Evolutionary conservation across 2,113 vertebrate species (phyloP), one percentile per base, ranked within the genome.

Genomic region (Gadus chalcogrammus): DNA sequence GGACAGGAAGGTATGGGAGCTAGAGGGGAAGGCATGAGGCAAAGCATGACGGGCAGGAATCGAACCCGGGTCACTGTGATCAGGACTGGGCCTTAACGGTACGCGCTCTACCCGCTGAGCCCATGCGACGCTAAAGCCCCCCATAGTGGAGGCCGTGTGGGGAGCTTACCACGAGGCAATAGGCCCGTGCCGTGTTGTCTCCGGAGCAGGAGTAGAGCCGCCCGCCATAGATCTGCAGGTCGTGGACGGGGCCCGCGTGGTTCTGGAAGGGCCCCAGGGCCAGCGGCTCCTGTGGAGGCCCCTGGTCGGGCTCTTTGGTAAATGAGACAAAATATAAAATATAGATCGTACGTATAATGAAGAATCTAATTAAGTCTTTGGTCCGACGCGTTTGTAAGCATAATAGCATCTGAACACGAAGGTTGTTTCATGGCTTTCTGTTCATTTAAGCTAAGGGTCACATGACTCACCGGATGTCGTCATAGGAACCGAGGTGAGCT

Each of bases 201-300:
- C 93, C 96, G 48, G 97, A 98, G 77, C 96, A 98, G 0, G 96
- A 98, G 80, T 94, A 99, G 1, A 99, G 79, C 62, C 92, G 70
- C 16, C 93, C 95, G 1, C 91, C 84, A 82, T 96, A 94, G 82
- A 99, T 90, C 42, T 97, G 96, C 84, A 99, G 93, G 75, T 91
- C 91, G 74, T 95, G 94, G 66, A 99, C 94, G 1, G 96, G 91
- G 68, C 94, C 95, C 5, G 87, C 58, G 77, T 99, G 97, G 64
- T 92, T 93, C 58, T 90, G 85, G 87, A 99, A 99, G 16, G 15
- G 71, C 60, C 97, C 97, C 73, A 95, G 90, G 4, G 88, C 92
- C 0, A 93, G 94, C 28, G 95, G 92, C 65, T 94, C 92, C 59
- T 96, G 94, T 31, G 94, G 91, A 58, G 86, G 91, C 61, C 81